Evolutionary conservation across 2,888 invertebrate genomes (phyloP).

Genomic region (Cantharis rustica): DNA sequence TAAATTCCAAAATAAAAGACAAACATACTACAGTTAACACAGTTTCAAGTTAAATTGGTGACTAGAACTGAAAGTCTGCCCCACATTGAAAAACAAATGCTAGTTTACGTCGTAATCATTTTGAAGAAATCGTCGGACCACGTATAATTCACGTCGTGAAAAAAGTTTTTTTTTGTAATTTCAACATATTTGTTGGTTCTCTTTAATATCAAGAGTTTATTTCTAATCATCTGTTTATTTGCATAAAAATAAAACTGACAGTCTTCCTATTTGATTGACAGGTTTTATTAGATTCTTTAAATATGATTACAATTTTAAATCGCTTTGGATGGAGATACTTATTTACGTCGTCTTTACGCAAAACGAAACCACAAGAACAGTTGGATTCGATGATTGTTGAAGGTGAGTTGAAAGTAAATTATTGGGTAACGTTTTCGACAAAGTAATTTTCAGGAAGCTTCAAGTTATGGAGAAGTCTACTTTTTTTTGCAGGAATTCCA

Average conservation of each 20-base stretch:
- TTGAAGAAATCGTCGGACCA: too few relatives aligned
- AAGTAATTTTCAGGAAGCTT: slow-evolving; percentile 19
- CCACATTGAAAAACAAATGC: too few relatives aligned
- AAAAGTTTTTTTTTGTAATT: too few relatives aligned
- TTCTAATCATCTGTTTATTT: too few relatives aligned
- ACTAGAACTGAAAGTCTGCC: too few relatives aligned
- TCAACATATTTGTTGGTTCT: too few relatives aligned
- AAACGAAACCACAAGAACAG: slow-evolving; percentile 46
- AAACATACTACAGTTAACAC: too few relatives aligned
- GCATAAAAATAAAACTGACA: background rate
- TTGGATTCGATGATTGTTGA: slow-evolving; percentile 55
- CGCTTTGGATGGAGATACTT: slow-evolving; percentile 57
- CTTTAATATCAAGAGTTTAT: too few relatives aligned
- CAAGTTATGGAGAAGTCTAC: background rate
- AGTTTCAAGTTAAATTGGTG: too few relatives aligned
- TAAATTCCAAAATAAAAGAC: too few relatives aligned
- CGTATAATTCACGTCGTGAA: too few relatives aligned
- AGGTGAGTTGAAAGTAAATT: slow-evolving; percentile 42
- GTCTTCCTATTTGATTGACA: background rate
- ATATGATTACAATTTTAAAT: slow-evolving; percentile 58
- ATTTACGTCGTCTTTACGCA: slow-evolving; percentile 56
- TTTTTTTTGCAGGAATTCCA: background rate
- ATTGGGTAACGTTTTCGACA: background rate
- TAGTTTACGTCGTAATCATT: too few relatives aligned
- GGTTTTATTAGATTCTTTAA: background rate